These are phyloP conservation scores for Cyanoderma ruficeps DNA, from an alignment of 2,113 vertebrate genomes.

Conservation along the genomic window DNA sequence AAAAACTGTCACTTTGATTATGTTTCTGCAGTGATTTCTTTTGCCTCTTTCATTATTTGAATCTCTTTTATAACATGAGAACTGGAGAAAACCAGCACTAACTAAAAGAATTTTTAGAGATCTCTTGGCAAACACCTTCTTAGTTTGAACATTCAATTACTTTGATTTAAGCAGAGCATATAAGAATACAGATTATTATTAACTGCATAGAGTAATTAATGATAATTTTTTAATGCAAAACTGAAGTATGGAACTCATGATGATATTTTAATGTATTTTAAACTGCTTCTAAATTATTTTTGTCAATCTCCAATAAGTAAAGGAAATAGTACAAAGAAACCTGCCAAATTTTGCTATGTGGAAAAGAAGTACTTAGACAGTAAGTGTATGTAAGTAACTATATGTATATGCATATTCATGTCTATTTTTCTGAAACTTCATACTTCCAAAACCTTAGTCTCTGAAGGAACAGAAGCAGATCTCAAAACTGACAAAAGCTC, in stretches of 20 bases:
- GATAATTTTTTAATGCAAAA: background rate
- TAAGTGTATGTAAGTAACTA: background rate
- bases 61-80: background rate
- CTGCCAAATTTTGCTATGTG: background rate
- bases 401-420: background rate
- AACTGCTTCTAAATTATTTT: background rate
- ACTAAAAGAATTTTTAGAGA: background rate
- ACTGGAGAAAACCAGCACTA: background rate
- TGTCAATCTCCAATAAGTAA: background rate
- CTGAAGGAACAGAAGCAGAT: background rate
- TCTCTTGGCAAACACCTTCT: background rate
- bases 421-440: background rate
- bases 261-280: background rate
- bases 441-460: background rate
- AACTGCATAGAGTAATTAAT: background rate
- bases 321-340: background rate
- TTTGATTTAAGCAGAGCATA: background rate
- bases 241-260: background rate
- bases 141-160: constrained; percentile 4
- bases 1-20: constrained; percentile 51
- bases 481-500: background rate
- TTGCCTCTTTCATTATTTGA: constrained; percentile 1
- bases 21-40: constrained; percentile 1
- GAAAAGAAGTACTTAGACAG: background rate
- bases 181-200: constrained; percentile 4